These are phyloP conservation scores for Nasonia vitripennis DNA, from an alignment of 1,140 invertebrate species.

Conservation along the genomic window DNA sequence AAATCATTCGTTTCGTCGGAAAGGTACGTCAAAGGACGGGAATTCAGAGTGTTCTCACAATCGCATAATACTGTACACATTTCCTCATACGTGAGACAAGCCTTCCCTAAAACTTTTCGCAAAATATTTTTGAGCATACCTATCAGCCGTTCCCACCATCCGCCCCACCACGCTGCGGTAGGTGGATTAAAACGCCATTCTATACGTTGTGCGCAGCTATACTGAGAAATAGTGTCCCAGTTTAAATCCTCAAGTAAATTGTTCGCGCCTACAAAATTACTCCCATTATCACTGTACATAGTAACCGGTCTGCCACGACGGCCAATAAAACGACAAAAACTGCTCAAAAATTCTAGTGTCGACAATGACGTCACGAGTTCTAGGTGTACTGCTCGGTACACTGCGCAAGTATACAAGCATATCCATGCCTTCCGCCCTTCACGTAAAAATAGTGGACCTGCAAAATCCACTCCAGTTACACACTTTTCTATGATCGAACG, in stretches of 20 bases:
- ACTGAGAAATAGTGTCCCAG: slow-evolving; percentile 54
- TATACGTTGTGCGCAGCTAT: slow-evolving; percentile 56
- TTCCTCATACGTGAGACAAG: slow-evolving; percentile 60
- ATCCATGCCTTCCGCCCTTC: slow-evolving; percentile 56
- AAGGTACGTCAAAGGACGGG: slow-evolving; percentile 65
- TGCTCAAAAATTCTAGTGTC: slow-evolving; percentile 52
- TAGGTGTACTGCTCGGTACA: slow-evolving; percentile 61
- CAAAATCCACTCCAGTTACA: slow-evolving; percentile 58
- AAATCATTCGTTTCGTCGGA: slow-evolving; percentile 58
- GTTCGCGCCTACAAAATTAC: slow-evolving; percentile 58
- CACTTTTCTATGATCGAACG: slow-evolving; percentile 57
- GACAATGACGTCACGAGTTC: slow-evolving; percentile 59
- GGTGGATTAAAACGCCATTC: slow-evolving; percentile 68
- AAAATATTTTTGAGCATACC: slow-evolving; percentile 57
- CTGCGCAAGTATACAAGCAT: slow-evolving; percentile 60
- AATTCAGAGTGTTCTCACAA: slow-evolving; percentile 61
- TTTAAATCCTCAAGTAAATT: slow-evolving; percentile 59
- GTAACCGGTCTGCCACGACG: slow-evolving; percentile 57
- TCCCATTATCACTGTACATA: slow-evolving; percentile 67
- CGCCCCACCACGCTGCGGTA: slow-evolving; percentile 65
- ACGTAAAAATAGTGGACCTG: slow-evolving; percentile 55
- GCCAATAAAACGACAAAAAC: slow-evolving; percentile 55
- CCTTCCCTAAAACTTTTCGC: slow-evolving; percentile 56
- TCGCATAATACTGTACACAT: slow-evolving; percentile 61
- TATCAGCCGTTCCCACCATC: slow-evolving; percentile 65